Percentiles rank a stretch among this genome's conserved stretches.
phyloP scores from a whole-genome alignment of 2,888 invertebrate species.

The Oscheius sp. region DNA sequence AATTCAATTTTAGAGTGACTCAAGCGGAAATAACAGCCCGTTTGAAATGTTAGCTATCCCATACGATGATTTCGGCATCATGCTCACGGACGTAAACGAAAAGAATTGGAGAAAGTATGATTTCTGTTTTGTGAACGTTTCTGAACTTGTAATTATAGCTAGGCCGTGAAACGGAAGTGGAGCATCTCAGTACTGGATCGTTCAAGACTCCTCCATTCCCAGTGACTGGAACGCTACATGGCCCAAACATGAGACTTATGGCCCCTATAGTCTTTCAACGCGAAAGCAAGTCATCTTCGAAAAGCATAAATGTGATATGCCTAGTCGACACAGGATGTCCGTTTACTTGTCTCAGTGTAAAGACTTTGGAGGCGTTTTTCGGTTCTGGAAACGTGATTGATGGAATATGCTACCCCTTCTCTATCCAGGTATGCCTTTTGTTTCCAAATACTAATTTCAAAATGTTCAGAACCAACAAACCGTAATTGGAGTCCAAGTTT shows the following conservation, averaged over 20 bases:
- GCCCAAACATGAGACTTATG: conserved; percentile 41
- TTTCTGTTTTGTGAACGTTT: no score
- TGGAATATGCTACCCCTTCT: conserved; percentile 14
- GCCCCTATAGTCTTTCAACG: conserved; percentile 41
- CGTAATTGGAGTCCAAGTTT: conserved; percentile 38
- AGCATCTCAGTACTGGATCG: conserved; percentile 37
- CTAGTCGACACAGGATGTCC: conserved; percentile 36
- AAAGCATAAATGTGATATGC: conserved; percentile 41
- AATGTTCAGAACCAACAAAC: conserved; percentile 43
- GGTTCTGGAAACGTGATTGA: conserved; percentile 33
- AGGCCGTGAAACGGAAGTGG: conserved; percentile 28
- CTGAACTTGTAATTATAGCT: conserved; percentile 32
- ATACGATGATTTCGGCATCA: conserved; percentile 19
- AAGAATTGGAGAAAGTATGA: conserved; percentile 4
- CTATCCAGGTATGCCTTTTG: conserved; percentile 44
- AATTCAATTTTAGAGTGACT: conserved; percentile 13
- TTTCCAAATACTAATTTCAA: no score
- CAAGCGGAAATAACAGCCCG: background rate
- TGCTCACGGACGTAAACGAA: conserved; percentile 23
- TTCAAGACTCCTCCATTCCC: conserved; percentile 45
- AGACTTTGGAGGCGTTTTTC: conserved; percentile 36
- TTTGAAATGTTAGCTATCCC: conserved; percentile 6
- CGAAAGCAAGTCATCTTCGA: conserved; percentile 20
- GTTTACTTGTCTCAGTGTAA: conserved; percentile 40
- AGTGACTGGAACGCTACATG: conserved; percentile 33